Evolutionary conservation across 92 coral and sea anemone genomes (phyloP), one percentile per base, ranked within the genome.

Genomic region (Palythoa heliodiscus): DNA sequence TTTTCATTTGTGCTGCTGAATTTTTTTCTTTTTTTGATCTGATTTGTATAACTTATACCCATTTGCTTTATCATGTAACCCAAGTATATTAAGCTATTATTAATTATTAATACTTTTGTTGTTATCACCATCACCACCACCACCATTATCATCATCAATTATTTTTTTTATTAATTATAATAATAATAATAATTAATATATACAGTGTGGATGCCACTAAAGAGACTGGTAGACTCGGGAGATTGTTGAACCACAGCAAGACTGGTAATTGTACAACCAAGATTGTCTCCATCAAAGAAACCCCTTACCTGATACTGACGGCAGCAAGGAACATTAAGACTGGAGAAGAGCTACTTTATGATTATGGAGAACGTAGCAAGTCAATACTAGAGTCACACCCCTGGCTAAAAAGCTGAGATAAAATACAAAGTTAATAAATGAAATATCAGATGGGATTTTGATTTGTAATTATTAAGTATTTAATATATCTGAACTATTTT

Each of bases 231-330:
- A 89, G 97, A 67, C 90, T 95, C 43, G 99, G 99, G 15, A 75
- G 99, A 77, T 87, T 97, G n/a, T 88, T 97, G 69, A 97, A 97
- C 79, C 99, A 97, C 93, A 97, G 99, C 76, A 91, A 86, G 84
- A 50, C 90, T 54, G 99, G 98, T 17, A 96, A 96, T 91, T 96
- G 99, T 81, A 91, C 89, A 63, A 96, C 99, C 50, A 94, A 89
- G 69, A 78, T 93, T n/a, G 90, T 88, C 60, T 75, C 90, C 25
- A 89, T 96, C 76, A 87, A 85, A 54, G 95, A 93, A 76, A 86
- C 14, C 22, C 99, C 99, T 25, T 91, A 93, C 82, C 89, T 96
- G 5, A 95, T 93, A 75, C 91, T 96, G n/a, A 89, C 90, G 48
- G 89, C 99, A 69, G 76, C 87, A 61, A 87, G 78, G 66, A 88